Conservation (phyloP, 2,888 invertebrate genomes). For the Tortricodes alternella region DNA sequence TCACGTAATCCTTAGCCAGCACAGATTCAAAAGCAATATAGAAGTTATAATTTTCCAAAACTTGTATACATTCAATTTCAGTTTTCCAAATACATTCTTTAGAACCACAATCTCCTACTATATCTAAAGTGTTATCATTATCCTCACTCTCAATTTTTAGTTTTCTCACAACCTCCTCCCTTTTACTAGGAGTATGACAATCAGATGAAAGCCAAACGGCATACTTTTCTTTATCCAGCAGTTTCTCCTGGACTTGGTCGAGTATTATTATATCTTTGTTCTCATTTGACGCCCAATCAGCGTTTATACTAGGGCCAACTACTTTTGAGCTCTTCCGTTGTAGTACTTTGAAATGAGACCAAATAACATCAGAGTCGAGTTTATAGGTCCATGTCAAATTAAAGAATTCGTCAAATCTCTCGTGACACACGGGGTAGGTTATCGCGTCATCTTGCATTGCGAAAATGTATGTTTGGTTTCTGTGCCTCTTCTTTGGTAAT, state of each 20-base stretch:
- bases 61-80: neutral
- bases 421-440: neutral
- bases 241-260: neutral
- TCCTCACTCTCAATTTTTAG: neutral
- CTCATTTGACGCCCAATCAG: neutral
- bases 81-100: neutral
- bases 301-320: constrained; percentile 1
- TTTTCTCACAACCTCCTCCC: neutral
- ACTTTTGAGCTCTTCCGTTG: too few relatives aligned
- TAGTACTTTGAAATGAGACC: constrained; percentile 6
- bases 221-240: neutral
- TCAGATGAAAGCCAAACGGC: neutral
- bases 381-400: constrained; percentile 4
- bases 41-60: neutral
- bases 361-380: neutral
- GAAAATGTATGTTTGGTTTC: neutral
- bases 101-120: neutral
- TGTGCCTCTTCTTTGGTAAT: neutral
- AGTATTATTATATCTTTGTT: neutral
- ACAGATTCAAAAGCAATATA: neutral
- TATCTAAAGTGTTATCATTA: neutral
- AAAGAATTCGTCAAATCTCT: neutral
- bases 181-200: neutral
- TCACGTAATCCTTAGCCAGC: neutral
- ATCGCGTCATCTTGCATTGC: neutral